Evolutionary conservation across 2,797 vertebrate species (phyloP), one percentile per base, ranked within the genome.

Genomic region (Acropternis orthonyx): DNA sequence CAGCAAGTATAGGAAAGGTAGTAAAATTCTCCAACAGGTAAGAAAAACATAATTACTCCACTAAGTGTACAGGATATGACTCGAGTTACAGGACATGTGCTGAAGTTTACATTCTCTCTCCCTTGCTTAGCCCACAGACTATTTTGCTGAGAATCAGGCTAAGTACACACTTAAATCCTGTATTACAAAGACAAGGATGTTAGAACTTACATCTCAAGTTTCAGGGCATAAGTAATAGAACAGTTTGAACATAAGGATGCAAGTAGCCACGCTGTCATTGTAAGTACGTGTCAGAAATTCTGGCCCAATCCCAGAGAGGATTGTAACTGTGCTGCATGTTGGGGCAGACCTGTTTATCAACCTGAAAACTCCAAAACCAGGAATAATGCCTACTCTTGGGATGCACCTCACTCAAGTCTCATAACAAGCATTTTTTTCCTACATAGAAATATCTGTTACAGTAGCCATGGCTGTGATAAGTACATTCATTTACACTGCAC

Each of bases 361-460:
- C 28, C 51, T 79, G 54, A 36, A n/a, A 80, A 88, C 51, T 78
- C 51, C 41, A 61, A 36, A 58, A 28, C 17, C 4, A 58, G 41
- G 34, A 85, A n/a, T 61, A 52, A 85, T 5, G 32, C 32, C 20
- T 65, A 8, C 14, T 48, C 34, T 34, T 61, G 52, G 39, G 16
- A 91, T 46, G 59, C 39, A 81, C 16, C 26, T 59, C 43, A 44
- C 6, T 9, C n/a, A 74, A 74, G 28, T 5, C 32, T 68, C 17
- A 4, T 21, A 55, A 62, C 6, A 65, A 2, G 17, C 1, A 2
- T 5, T 48, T 34, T 22, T n/a, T 14, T 4, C 26, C n/a, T 12
- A 52, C 13, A 51, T 12, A 23, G 77, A 66, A 41, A 20, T 24
- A 22, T 14, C 8, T 46, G n/a, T 11, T n/a, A 81, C 8, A 43